Evolutionary conservation across 2,888 invertebrate species (phyloP).

Genomic region (Dryobota labecula): DNA sequence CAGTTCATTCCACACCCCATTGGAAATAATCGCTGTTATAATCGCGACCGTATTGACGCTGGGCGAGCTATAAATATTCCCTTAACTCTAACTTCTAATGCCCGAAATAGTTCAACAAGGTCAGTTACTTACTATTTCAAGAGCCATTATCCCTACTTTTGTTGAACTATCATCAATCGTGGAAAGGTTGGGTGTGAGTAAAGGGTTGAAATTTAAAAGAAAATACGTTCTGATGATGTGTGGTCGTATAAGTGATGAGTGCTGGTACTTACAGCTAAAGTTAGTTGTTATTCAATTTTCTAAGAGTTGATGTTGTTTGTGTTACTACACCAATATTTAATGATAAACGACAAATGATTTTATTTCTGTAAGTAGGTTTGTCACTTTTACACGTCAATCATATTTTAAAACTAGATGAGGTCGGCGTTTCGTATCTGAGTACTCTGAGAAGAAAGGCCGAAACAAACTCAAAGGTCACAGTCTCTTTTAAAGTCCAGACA

Average conservation of each 20-base stretch:
- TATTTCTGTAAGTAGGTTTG: too few species aligned
- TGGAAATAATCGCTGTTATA: neutral
- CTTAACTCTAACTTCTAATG: slow-evolving; percentile 6
- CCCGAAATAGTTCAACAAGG: slow-evolving; percentile 19
- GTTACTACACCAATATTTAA: too few species aligned
- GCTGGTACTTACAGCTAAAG: too few species aligned
- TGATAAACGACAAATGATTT: too few species aligned
- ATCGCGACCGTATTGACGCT: neutral
- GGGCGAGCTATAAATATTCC: slow-evolving; percentile 11
- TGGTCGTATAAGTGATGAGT: neutral
- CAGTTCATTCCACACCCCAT: neutral
- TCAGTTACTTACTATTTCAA: slow-evolving; percentile 22
- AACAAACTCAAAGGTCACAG: too few species aligned
- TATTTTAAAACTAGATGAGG: too few species aligned
- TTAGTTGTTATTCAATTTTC: too few species aligned
- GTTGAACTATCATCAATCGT: slow-evolving; percentile 22
- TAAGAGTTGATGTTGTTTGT: too few species aligned
- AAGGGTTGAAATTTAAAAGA: neutral
- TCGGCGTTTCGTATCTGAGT: too few species aligned
- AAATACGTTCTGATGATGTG: neutral
- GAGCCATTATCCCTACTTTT: neutral
- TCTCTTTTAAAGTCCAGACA: too few species aligned
- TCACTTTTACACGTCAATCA: too few species aligned
- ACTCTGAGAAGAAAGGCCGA: too few species aligned
- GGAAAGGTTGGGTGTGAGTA: neutral